A percentile compares a stretch with the other conserved stretches of the same genome.
Evolutionary conservation across 2,113 vertebrate species (phyloP).

Genomic region (mouse (Mus musculus)): GRCm39 chr4:105721001-105721500

Average conservation of each 20-base stretch:
- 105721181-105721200: neutral
- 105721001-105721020: neutral
- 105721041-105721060: neutral
- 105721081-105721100: neutral
- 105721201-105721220: neutral
- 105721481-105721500: neutral
- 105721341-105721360: neutral
- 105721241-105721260: slow-evolving; percentile 24
- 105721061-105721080: neutral
- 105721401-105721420: neutral
- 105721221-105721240: neutral
- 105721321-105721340: neutral
- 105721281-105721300: neutral
- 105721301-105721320: neutral
- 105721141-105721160: neutral
- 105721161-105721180: neutral
- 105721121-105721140: neutral
- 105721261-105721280: neutral
- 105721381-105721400: neutral
- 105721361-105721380: neutral
- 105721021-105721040: neutral
- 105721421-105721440: neutral
- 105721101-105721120: neutral
- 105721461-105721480: neutral
- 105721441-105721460: neutral